Percentiles rank a stretch among this genome's conserved stretches.
phyloP scores from a whole-genome alignment of 2,113 vertebrate genomes.

The Camelus bactrianus region DNA sequence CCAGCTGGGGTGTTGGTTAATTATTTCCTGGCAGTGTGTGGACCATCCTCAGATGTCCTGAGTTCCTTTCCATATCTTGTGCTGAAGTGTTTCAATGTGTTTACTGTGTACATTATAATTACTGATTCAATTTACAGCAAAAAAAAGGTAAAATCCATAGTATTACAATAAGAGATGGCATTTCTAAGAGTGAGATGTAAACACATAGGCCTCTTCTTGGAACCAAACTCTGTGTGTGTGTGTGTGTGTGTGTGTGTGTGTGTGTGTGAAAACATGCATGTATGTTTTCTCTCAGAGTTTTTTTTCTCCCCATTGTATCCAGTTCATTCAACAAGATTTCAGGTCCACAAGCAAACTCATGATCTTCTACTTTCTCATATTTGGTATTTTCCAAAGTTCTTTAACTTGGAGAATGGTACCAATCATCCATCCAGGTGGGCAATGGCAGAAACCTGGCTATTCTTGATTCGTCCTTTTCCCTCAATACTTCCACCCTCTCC shows the following conservation, averaged over 20 bases:
- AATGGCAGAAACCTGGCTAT: background rate
- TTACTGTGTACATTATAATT: background rate
- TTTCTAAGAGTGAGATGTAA: background rate
- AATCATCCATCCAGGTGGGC: background rate
- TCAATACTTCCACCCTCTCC: background rate
- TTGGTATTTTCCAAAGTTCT: background rate
- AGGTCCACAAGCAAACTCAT: background rate
- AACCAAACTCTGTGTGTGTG: background rate
- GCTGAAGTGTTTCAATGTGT: background rate
- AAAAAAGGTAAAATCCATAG: background rate
- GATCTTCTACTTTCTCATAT: background rate
- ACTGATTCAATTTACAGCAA: background rate
- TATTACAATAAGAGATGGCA: background rate
- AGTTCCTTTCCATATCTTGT: background rate
- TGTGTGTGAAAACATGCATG: fast-evolving
- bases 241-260: too few relatives aligned
- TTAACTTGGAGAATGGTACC: background rate
- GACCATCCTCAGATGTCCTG: background rate
- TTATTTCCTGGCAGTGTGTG: constrained; percentile 42
- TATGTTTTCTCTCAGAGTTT: background rate
- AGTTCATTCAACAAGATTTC: background rate
- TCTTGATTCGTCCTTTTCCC: background rate
- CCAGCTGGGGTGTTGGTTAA: background rate
- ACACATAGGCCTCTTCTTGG: background rate
- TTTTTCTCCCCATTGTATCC: background rate